Base-by-base conservation (phyloP, 2,797 vertebrate species). In the Holocentrus rufus region DNA sequence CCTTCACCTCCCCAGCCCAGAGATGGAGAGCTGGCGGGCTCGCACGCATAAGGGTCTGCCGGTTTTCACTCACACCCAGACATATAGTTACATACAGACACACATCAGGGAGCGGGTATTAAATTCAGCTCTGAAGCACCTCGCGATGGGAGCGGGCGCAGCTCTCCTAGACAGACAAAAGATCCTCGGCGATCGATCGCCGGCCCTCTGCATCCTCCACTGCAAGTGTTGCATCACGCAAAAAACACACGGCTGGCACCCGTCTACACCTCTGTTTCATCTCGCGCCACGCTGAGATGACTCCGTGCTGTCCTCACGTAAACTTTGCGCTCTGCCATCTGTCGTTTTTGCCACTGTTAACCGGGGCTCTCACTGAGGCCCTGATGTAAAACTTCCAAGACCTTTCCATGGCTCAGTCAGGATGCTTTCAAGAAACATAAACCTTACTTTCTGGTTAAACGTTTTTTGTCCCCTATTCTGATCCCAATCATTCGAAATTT, bases 1-100 rank as follows among this genome's bases (percentile, higher is more conserved):
- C 88, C 85, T 89, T 87, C 85, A 90, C 89, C 83, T 87, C 63
- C n/a, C 4, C 1, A 44, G 77, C 72, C 82, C 49, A 57, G 60
- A 86, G 79, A 87, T 71, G 70, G 74, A 76, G 68, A 75, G 59
- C 86, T 80, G 62, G 66, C 60, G 20, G 80, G 69, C 62, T 74
- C 75, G 76, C 74, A 77, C 47, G 13, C 64, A 76, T 34, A 22
- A 14, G 2, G 7, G 1, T 59, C 61, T 25, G 54, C 56, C 64
- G 44, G 30, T 62, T 61, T 69, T 53, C 63, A 27, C 46, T 52
- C 78, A 60, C 53, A 56, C 57, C 31, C 20, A 61, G 20, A 6
- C 58, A 23, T 17, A 31, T 25, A 8, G 54, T 31, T 1, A 42
- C 20, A 47, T 2, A 0, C 27, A 61, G 7, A 77, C 64, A 66